These are phyloP conservation scores for Elmis aenea DNA, from an alignment of 2,888 invertebrate species.

Conservation along the genomic window DNA sequence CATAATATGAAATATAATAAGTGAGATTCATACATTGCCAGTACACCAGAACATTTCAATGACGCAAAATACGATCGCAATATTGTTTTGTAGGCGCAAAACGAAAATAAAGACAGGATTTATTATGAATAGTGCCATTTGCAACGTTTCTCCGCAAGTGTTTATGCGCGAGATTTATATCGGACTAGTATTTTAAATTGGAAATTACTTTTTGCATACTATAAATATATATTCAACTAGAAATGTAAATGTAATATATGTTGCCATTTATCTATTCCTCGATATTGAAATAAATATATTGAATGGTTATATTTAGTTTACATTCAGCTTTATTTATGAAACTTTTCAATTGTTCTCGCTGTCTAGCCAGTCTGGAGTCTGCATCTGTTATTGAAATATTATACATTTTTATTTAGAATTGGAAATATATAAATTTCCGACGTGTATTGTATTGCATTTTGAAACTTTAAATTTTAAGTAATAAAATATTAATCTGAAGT, in stretches of 20 bases:
- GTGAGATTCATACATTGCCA: no score
- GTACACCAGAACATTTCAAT: no score
- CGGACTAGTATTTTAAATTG: constrained; percentile 32
- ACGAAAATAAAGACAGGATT: constrained; percentile 13
- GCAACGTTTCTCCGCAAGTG: constrained; percentile 24
- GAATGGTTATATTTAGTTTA: constrained; percentile 29
- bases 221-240: constrained; percentile 27
- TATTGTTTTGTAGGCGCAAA: constrained; percentile 7
- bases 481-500: no score
- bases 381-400: constrained; percentile 31
- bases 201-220: constrained; percentile 31
- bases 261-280: constrained; percentile 27
- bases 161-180: constrained; percentile 31
- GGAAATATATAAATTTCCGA: constrained; percentile 20
- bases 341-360: constrained; percentile 30
- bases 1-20: no score
- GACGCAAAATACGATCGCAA: no score
- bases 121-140: constrained; percentile 27
- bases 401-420: constrained; percentile 19
- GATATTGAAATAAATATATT: constrained; percentile 31
- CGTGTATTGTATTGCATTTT: constrained; percentile 18
- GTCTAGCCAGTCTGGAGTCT: constrained; percentile 27
- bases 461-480: no score
- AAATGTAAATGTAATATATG: constrained; percentile 24
- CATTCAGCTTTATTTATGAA: constrained; percentile 30